Evolutionary conservation across 2,113 vertebrate genomes (phyloP), one percentile per base, ranked within the genome.

Genomic region (Oryzias celebensis): DNA sequence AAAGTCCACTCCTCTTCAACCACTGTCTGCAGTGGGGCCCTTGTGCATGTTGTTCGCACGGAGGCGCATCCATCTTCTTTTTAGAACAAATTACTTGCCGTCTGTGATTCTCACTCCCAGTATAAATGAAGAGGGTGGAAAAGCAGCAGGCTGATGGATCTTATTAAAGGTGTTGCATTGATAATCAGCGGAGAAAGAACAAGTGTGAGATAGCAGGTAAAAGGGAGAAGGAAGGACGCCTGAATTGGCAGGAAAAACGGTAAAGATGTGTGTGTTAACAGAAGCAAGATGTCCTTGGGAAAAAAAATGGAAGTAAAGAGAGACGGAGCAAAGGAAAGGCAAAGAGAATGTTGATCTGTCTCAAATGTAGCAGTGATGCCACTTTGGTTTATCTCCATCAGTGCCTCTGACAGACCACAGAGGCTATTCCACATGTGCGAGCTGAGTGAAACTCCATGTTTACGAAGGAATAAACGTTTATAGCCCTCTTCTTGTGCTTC

Each of bases 391-490:
- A 85, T 81, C 82, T 81, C 78, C 80, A 65, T 83, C 73, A 64
- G 68, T 81, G 80, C 76, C 0, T 69, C 68, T 47, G 69, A 54
- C 70, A 77, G 78, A 80, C 73, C 77, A 62, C 47, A 51, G 76
- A 62, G 62, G 58, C 74, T 20, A 50, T 46, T 47, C 57, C 68
- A 75, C 68, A 72, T 66, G 75, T 81, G 64, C 45, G 68, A 81
- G 84, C 85, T 87, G 84, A 88, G 88, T 88, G 84, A 82, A 87
- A 81, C 80, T 87, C 72, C 58, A n/a, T 84, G 82, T 89, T 86
- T 81, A 85, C 58, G 58, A 20, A 75, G 65, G 62, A 65, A 82
- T 78, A 80, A 88, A 84, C 44, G 62, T 61, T 83, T 54, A 68
- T 26, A 57, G 62, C 47, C 31, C 62, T 59, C 55, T 46, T 50